Evolutionary conservation across 2,797 vertebrate genomes (phyloP), one percentile per base, ranked within the genome.

Genomic region (Gadopsis bispinosus): DNA sequence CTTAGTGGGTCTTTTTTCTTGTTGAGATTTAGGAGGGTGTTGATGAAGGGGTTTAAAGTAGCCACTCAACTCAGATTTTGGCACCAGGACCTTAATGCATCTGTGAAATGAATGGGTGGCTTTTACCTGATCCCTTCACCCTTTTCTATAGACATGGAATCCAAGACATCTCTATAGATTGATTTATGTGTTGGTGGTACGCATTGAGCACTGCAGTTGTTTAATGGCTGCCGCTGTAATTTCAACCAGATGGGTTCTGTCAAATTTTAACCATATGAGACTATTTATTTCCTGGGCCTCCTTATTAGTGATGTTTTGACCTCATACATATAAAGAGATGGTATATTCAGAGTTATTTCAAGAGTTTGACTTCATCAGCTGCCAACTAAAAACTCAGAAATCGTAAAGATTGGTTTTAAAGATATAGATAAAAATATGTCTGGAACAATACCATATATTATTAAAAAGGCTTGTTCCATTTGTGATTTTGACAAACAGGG

Each of bases 11-110:
- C 5, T 35, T n/a, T 33, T 41, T 22, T 20, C 4, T 63, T 33
- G 10, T 59, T 37, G 11, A 7, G 37, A 12, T 73, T 48, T 58
- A 29, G 14, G 1, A n/a, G 10, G 4, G 22, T 41, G n/a, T 62
- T 41, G 11, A 20, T 39, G 22, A 29, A 45, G 14, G 3, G 33
- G 9, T 85, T 82, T 80, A 81, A 81, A 86, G 79, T 72, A 29
- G 47, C 11, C 69, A 71, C 72, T 73, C 11, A 0, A 59, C 16
- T 69, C 63, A 51, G n/a, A 33, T 33, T 48, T 66, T 56, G 60
- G 48, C 45, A 50, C 50, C 7, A 20, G 61, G 39, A 50, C 37
- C 35, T 48, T 54, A 59, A 71, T 66, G n/a, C 9, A 77, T 77
- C 65, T 81, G 37, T 50, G 64, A 82, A 26, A 59, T 85, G 59